phyloP scores from a whole-genome alignment of 2,888 invertebrate genomes.

The Camponotus fellah region DNA sequence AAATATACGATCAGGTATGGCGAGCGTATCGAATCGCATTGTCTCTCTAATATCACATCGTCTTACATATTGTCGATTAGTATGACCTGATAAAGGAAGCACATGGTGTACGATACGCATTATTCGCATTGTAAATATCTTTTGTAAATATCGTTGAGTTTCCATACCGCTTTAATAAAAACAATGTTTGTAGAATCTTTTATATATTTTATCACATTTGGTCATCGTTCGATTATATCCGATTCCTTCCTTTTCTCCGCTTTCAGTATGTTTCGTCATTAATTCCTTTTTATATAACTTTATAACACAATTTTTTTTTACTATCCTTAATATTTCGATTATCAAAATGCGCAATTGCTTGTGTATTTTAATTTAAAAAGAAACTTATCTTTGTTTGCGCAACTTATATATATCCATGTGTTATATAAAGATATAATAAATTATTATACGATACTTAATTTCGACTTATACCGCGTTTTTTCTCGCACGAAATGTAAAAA shows the following conservation, averaged over 20 bases:
- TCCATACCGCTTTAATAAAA: constrained; percentile 89
- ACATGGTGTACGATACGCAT: constrained; percentile 64
- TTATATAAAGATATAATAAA: constrained; percentile 1
- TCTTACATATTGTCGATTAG: constrained; percentile 38
- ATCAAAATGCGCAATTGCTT: not conserved
- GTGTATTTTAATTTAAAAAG: not conserved
- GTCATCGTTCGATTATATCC: constrained; percentile 3
- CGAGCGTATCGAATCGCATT: constrained; percentile 53
- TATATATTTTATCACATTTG: constrained; percentile 25
- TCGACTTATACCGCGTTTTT: not conserved
- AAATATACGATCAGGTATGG: constrained; percentile 41
- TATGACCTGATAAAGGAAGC: constrained; percentile 52
- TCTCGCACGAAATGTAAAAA: constrained; percentile 37
- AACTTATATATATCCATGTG: not conserved
- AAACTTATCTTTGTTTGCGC: not conserved
- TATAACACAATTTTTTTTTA: not conserved
- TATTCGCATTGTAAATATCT: constrained; percentile 84
- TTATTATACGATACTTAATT: constrained; percentile 30
- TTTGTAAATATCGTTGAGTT: constrained; percentile 88
- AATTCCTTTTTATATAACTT: not conserved
- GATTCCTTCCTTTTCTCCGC: constrained; percentile 3
- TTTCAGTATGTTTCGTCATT: not conserved
- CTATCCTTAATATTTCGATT: not conserved
- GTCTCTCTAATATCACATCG: constrained; percentile 22
- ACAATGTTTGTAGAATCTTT: constrained; percentile 87